Evolutionary conservation across 2,888 invertebrate genomes (phyloP), one percentile per base, ranked within the genome.

Genomic region (Gortyna flavago): DNA sequence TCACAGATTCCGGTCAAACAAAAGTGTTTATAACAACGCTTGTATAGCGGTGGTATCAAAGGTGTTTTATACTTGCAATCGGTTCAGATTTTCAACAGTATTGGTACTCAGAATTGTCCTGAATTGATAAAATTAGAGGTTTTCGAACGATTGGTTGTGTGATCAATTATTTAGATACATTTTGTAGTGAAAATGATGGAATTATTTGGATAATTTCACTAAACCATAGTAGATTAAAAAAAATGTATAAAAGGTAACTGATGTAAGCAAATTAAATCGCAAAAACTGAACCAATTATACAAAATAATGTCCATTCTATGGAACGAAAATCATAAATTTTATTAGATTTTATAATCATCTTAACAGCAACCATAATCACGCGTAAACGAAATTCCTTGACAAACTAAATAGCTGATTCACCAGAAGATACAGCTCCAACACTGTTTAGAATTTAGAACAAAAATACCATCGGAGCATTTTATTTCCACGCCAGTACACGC

Each of bases 401-500:
- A 38, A 75, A 84, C n/a, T 64, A 61, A 76, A n/a, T 32, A 51
- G 68, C 48, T 44, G 38, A 75, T 71, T 69, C 65, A 51, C 54
- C 25, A 59, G 41, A 73, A 61, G n/a, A 48, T 16, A 69, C 16
- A 29, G 29, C 32, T 57, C 8, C 16, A 77, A 81, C 83, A 82
- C 62, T 84, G 72, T 87, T 88, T 64, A 78, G 74, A 72, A 35
- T 69, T 62, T n/a, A 77, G 67, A 82, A 72, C 57, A 64, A 71
- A 48, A 48, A 66, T 54, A 80, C 64, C 73, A 77, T 70, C 35
- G 44, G 7, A 71, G 68, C 75, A 75, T 87, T 85, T 89, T 89
- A 85, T 89, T 86, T 74, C 74, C 64, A 74, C 75, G 57, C 73
- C 75, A 77, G 78, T 83, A 81, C 82, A 84, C 77, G 61, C 71